A percentile compares a stretch with the other conserved stretches of the same genome.
These are phyloP conservation scores for Erebia ligea DNA, from an alignment of 2,888 invertebrate species.

Conservation along the genomic window DNA sequence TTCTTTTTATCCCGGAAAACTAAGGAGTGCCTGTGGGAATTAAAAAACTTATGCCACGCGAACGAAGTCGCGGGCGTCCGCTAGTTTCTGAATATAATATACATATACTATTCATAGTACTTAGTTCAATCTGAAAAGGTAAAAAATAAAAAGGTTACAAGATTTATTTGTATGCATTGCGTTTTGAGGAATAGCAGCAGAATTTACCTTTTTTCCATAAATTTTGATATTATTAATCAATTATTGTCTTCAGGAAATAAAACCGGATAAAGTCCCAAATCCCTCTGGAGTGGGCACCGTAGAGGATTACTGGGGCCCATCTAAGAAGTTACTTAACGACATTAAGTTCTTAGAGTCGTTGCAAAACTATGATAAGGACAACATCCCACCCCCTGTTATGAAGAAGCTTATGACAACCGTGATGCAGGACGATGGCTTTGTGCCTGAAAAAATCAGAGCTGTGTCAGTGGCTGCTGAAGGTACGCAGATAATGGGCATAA, in stretches of 20 bases:
- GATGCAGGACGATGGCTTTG: slow-evolving; percentile 92
- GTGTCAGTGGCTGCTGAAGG: slow-evolving; percentile 96
- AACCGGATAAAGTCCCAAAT: slow-evolving; percentile 93
- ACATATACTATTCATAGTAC: too few relatives aligned
- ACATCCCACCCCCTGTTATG: slow-evolving; percentile 92
- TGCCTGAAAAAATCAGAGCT: slow-evolving; percentile 93
- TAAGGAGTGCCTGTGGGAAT: too few relatives aligned
- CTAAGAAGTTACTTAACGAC: slow-evolving; percentile 94
- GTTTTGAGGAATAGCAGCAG: neutral
- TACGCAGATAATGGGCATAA: slow-evolving; percentile 44
- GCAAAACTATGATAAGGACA: slow-evolving; percentile 95
- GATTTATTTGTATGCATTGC: neutral
- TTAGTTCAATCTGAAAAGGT: neutral
- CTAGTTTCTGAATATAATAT: too few relatives aligned
- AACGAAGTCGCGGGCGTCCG: too few relatives aligned
- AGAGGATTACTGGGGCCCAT: slow-evolving; percentile 97
- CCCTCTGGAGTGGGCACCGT: slow-evolving; percentile 92
- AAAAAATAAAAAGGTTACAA: neutral
- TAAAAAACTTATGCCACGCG: too few relatives aligned
- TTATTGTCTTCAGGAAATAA: slow-evolving; percentile 85
- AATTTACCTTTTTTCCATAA: too few relatives aligned
- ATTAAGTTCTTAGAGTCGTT: slow-evolving; percentile 95
- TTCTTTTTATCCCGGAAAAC: too few relatives aligned
- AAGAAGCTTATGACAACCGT: slow-evolving; percentile 92
- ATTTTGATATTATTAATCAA: neutral